Conservation (phyloP, 2,888 invertebrate genomes). For the Lithophane semibrunnea region DNA sequence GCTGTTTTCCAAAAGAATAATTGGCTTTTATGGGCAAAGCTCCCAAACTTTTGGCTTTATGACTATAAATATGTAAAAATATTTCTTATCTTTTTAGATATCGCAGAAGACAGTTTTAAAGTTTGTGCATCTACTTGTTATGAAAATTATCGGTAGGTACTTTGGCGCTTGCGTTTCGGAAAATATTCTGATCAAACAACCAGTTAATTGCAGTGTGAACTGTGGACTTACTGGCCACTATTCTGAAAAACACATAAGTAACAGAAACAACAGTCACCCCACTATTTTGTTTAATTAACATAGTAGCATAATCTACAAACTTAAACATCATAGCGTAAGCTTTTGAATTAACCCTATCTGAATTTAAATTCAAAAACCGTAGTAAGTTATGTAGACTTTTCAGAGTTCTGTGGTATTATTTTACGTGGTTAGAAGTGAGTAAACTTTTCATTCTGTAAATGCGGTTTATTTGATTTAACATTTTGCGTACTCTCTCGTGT, state of each 20-base stretch:
- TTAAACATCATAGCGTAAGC: constrained; percentile 67
- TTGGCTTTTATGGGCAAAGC: constrained; percentile 13
- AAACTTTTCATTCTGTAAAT: constrained; percentile 78
- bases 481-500: no score
- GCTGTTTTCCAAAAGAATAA: background rate
- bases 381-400: constrained; percentile 74
- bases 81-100: no score
- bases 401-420: constrained; percentile 78
- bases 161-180: background rate
- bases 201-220: background rate
- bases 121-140: background rate
- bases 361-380: constrained; percentile 76
- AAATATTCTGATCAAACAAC: background rate
- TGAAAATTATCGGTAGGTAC: background rate
- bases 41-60: constrained; percentile 3
- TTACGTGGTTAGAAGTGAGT: constrained; percentile 76
- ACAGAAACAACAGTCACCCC: constrained; percentile 33
- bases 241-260: constrained; percentile 18
- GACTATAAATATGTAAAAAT: background rate
- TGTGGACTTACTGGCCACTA: background rate
- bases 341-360: constrained; percentile 70
- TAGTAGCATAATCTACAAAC: constrained; percentile 37
- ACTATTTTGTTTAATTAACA: constrained; percentile 53
- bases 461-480: constrained; percentile 78
- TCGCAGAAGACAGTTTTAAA: background rate